Percentiles rank a stretch among this genome's conserved stretches.
Evolutionary conservation across 2,888 invertebrate species (phyloP).

Genomic region (Oscheius sp.): DNA sequence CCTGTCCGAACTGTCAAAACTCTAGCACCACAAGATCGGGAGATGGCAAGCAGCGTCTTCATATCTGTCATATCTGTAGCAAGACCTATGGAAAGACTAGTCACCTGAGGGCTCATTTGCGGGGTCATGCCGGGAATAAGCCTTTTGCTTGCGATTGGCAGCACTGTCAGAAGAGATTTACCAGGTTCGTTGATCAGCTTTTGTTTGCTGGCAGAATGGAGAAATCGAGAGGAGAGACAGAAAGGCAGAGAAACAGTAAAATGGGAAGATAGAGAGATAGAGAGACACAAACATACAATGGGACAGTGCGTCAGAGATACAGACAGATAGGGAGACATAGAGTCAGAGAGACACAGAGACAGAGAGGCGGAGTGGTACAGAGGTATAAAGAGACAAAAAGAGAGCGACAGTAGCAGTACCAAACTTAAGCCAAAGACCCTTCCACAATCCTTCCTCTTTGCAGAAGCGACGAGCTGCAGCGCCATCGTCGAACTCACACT

Average conservation of each 20-base stretch:
- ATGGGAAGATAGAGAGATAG: too few relatives aligned
- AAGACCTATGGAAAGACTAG: slow-evolving; percentile 68
- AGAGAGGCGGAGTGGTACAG: too few relatives aligned
- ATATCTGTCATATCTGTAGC: slow-evolving; percentile 71
- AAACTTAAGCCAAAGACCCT: too few relatives aligned
- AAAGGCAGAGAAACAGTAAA: too few relatives aligned
- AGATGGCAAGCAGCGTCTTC: slow-evolving; percentile 65
- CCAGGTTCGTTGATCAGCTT: slow-evolving; percentile 48
- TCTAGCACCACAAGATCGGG: slow-evolving; percentile 52
- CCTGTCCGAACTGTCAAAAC: slow-evolving; percentile 88
- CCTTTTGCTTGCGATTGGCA: slow-evolving; percentile 72
- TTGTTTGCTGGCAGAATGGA: background rate
- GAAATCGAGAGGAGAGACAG: too few relatives aligned
- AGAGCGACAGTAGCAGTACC: too few relatives aligned
- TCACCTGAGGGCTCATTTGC: slow-evolving; percentile 51
- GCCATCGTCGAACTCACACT: slow-evolving; percentile 71
- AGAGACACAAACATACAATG: too few relatives aligned
- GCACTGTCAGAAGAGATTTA: slow-evolving; percentile 70
- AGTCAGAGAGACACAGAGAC: too few relatives aligned
- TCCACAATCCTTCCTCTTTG: slow-evolving; percentile 14
- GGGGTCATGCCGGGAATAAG: slow-evolving; percentile 69
- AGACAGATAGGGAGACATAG: too few relatives aligned
- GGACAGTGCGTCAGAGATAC: too few relatives aligned
- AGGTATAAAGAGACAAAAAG: too few relatives aligned
- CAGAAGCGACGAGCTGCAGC: slow-evolving; percentile 71